These are phyloP conservation scores for Blastobasis adustella DNA, from an alignment of 2,888 invertebrate species.

Conservation along the genomic window DNA sequence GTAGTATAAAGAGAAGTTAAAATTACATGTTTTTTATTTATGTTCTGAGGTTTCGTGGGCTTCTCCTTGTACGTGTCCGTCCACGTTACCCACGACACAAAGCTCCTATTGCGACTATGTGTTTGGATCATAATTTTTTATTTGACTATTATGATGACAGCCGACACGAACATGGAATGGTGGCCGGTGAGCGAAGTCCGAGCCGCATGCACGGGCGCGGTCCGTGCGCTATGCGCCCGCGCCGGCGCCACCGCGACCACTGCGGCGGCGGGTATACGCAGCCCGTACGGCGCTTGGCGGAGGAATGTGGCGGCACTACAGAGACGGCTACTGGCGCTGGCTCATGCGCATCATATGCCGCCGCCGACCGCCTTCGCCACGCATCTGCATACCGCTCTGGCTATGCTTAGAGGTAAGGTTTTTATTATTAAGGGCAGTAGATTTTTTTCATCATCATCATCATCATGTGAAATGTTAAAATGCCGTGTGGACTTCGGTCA, in stretches of 20 bases:
- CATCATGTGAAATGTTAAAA: too few relatives aligned
- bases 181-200: conserved; percentile 66
- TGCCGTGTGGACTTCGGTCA: too few relatives aligned
- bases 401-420: conserved; percentile 53
- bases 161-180: conserved; percentile 47
- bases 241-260: conserved; percentile 15
- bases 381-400: conserved; percentile 55
- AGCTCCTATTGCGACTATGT: background rate
- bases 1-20: too few relatives aligned
- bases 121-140: background rate
- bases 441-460: too few relatives aligned
- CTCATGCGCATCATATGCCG: conserved; percentile 47
- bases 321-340: conserved; percentile 48
- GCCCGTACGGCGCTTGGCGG: conserved; percentile 35
- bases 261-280: conserved; percentile 6
- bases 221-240: conserved; percentile 50
- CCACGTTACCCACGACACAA: too few relatives aligned
- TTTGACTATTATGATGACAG: conserved; percentile 11
- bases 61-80: too few relatives aligned
- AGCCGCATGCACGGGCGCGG: conserved; percentile 43
- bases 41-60: too few relatives aligned
- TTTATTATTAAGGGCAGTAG: too few relatives aligned
- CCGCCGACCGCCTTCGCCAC: conserved; percentile 56
- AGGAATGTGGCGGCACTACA: conserved; percentile 61
- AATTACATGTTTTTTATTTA: too few relatives aligned